A percentile compares a stretch with the other conserved stretches of the same genome.
These are phyloP conservation scores for Dolichopus griseipennis DNA, from an alignment of 2,888 invertebrate species.

Conservation along the genomic window DNA sequence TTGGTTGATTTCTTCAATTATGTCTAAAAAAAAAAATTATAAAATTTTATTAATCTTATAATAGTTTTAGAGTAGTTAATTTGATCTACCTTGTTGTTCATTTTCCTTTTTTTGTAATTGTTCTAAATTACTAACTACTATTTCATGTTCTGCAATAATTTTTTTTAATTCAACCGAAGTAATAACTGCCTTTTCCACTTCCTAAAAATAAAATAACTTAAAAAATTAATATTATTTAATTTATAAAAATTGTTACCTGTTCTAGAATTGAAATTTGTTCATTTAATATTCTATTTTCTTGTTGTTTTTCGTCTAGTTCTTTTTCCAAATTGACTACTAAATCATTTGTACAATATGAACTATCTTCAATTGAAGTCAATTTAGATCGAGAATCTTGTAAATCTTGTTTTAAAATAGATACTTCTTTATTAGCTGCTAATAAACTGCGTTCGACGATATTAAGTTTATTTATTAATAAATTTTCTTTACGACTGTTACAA, in stretches of 20 bases:
- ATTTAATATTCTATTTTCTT: conserved; percentile 48
- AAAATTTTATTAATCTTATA: not conserved
- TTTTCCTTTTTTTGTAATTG: conserved; percentile 57
- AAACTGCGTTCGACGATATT: conserved; percentile 56
- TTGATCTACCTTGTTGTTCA: conserved; percentile 49
- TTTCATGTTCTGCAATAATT: conserved; percentile 56
- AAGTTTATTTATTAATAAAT: conserved; percentile 58
- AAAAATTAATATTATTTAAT: not conserved
- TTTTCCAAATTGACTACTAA: conserved; percentile 59
- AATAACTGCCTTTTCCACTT: conserved; percentile 72
- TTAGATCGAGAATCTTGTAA: conserved; percentile 50
- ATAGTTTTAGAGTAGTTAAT: too few relatives aligned
- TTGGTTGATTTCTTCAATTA: conserved; percentile 47
- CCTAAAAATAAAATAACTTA: conserved; percentile 33
- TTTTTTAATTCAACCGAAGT: conserved; percentile 66
- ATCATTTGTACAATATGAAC: conserved; percentile 62
- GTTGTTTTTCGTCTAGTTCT: conserved; percentile 51
- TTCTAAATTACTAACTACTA: conserved; percentile 55
- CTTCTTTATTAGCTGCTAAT: conserved; percentile 54
- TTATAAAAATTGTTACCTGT: conserved; percentile 45
- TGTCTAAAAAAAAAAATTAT: conserved; percentile 31
- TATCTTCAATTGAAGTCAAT: conserved; percentile 58
- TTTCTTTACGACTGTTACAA: conserved; percentile 64
- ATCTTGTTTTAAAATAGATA: conserved; percentile 56
- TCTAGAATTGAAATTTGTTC: conserved; percentile 60